These are phyloP conservation scores for Anas platyrhynchos DNA, from an alignment of 2,113 vertebrate genomes.

Conservation along the genomic window DNA sequence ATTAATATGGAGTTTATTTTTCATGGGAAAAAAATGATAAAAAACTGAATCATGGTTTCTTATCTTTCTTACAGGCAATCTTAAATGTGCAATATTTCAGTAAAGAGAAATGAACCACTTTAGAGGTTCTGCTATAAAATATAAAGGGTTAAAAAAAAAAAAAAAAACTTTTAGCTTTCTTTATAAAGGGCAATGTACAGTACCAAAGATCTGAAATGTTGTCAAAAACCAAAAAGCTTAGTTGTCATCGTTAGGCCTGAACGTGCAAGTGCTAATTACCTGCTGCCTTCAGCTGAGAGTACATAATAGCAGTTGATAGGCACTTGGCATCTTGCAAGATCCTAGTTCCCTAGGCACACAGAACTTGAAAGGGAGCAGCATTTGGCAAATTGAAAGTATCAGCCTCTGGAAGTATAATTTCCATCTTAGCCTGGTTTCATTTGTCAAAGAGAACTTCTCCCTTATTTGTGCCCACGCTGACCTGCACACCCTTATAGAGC, in stretches of 20 bases:
- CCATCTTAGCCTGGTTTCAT: background rate
- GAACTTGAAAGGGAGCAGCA: background rate
- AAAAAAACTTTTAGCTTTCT: background rate
- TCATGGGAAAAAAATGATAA: background rate
- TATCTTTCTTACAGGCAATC: background rate
- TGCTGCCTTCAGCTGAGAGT: background rate
- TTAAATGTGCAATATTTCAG: background rate
- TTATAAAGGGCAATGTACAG: background rate
- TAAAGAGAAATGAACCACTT: background rate
- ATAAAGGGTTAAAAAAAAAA: background rate
- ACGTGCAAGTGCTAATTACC: conserved; percentile 10
- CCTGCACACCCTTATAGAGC: background rate
- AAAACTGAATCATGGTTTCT: background rate
- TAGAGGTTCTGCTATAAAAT: background rate
- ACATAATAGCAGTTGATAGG: background rate
- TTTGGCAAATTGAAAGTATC: conserved; percentile 1
- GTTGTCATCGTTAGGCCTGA: background rate
- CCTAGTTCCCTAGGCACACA: background rate
- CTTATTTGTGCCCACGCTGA: background rate
- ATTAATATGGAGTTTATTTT: background rate
- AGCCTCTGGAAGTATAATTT: background rate
- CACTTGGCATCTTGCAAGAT: background rate
- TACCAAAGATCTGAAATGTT: background rate
- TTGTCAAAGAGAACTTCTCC: background rate
- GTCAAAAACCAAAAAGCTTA: background rate